These are phyloP conservation scores for Hypanus sabinus DNA, from an alignment of 2,113 vertebrate species.

Conservation along the genomic window DNA sequence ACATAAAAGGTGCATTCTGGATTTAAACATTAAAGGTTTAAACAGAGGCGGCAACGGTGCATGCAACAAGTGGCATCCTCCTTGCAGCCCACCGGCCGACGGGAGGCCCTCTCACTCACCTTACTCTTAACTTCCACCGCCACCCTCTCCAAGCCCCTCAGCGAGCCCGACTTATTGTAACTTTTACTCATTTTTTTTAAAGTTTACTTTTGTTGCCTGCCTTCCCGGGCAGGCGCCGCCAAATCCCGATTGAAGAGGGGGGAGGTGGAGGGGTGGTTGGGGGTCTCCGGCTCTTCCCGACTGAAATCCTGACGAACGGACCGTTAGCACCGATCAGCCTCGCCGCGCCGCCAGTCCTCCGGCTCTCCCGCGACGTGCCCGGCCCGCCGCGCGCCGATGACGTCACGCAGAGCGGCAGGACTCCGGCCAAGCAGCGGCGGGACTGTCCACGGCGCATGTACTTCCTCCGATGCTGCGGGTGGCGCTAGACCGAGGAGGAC, in stretches of 20 bases:
- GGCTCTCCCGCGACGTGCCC: background rate
- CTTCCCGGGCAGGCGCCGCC: background rate
- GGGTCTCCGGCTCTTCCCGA: background rate
- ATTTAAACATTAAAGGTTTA: too few relatives aligned
- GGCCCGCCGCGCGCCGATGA: background rate
- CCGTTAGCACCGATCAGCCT: background rate
- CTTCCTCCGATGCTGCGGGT: background rate
- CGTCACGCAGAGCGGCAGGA: background rate
- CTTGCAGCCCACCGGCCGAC: too few relatives aligned
- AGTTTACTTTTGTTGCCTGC: background rate
- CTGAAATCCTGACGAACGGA: background rate
- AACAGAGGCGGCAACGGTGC: too few relatives aligned
- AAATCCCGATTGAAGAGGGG: background rate
- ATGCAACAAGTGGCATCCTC: background rate
- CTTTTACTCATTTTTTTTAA: slow-evolving; percentile 76
- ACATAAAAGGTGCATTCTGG: too few relatives aligned
- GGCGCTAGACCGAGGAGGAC: background rate
- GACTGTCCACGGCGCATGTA: background rate
- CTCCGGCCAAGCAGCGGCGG: background rate
- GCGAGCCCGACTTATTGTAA: slow-evolving; percentile 78
- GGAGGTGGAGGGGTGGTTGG: background rate
- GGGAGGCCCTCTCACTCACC: slow-evolving; percentile 57
- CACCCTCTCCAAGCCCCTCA: slow-evolving; percentile 70
- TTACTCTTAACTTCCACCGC: slow-evolving; percentile 95
- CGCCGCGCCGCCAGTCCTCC: background rate